Evolutionary conservation across 2,888 invertebrate genomes (phyloP), one percentile per base, ranked within the genome.

Genomic region (Drosophila limbata): DNA sequence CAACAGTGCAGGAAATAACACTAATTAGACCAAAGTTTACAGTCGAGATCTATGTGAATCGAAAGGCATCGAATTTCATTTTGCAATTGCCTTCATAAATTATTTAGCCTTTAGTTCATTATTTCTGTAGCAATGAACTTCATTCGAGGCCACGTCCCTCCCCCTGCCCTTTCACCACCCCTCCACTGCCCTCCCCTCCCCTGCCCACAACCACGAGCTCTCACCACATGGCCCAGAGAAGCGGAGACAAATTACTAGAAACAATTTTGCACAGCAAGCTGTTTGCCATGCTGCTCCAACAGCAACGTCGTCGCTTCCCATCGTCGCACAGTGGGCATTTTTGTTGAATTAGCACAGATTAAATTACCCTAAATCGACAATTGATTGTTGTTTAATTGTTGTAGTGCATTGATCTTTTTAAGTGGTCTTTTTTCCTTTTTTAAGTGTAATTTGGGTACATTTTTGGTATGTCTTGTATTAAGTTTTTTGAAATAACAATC

Each of bases 61-160:
- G 76, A 59, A 55, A 37, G 35, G 52, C 62, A 76, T 77, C 33
- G 72, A 77, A 77, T 73, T 73, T 56, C 81, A 83, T 80, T 80
- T 73, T 62, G 66, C 73, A 81, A 81, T 81, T 81, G 84, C 73
- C 71, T 76, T 76, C 75, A 84, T 84, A 81, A 81, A 81, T 81
- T 81, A 81, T 72, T 72, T 68, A 69, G 56, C 63, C 48, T 69
- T 72, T 65, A 71, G 76, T 81, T 78, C 81, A 81, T 81, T 84
- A 81, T 81, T 84, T 79, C 69, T 64, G 37, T 51, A 47, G 73
- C 75, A 81, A 84, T 84, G 81, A 81, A 81, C 81, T 70, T 81
- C 65, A 77, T 52, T 45, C 59, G 44, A 42, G 60, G 15, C 37
- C 45, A 69, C 47, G 42, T 45, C 33, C n/a, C 8, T 11, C 5